Percentiles rank a stretch among this genome's conserved stretches.
These are phyloP conservation scores for Alosa alosa DNA, from an alignment of 2,113 vertebrate genomes.

Conservation along the genomic window DNA sequence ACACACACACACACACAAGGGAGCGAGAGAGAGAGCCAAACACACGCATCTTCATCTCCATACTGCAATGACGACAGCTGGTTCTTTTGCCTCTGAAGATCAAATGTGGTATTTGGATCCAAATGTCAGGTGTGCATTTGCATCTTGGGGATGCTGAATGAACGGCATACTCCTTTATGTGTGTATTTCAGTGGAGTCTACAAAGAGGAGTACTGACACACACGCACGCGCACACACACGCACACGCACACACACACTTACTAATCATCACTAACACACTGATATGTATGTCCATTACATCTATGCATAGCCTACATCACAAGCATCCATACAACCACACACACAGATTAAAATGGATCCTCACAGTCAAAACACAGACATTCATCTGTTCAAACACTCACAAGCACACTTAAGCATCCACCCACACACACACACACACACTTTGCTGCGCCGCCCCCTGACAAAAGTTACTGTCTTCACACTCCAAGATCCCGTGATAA, in stretches of 20 bases:
- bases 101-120: background rate
- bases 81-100: background rate
- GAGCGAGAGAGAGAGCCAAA: background rate
- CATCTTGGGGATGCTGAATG: background rate
- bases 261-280: background rate
- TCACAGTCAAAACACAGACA: background rate
- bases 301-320: background rate
- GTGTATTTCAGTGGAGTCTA: background rate
- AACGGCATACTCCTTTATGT: background rate
- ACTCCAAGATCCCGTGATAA: background rate
- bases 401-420: background rate
- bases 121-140: constrained; percentile 12
- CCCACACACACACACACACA: background rate
- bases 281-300: background rate
- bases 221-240: background rate
- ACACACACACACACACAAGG: background rate
- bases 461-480: background rate
- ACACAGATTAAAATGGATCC: background rate
- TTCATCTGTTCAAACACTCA: background rate
- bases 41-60: background rate
- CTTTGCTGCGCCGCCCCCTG: background rate
- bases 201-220: background rate
- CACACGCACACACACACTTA: background rate
- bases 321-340: background rate
- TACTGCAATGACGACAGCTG: background rate